Conservation (phyloP, 2,797 vertebrate genomes). For the Falco cherrug region DNA sequence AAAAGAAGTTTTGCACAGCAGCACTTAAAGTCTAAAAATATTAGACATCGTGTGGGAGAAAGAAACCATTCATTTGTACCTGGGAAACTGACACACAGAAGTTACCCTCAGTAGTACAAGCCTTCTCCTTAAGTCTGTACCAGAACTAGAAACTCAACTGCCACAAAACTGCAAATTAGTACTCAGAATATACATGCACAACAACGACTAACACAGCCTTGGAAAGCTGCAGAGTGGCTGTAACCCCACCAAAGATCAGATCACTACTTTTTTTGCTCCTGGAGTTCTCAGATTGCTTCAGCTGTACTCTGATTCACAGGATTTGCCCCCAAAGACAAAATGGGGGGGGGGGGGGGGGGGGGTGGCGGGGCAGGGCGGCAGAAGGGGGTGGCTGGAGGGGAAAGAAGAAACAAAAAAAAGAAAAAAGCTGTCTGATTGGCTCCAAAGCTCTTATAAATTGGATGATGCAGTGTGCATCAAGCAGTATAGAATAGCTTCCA, state of each 20-base stretch:
- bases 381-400: no score
- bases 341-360: not conserved
- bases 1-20: not conserved
- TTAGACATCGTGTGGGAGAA: not conserved
- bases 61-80: not conserved
- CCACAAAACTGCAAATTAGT: not conserved
- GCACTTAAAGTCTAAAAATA: not conserved
- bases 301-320: not conserved
- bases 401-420: not conserved
- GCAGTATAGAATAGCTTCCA: constrained; percentile 46
- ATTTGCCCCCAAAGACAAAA: constrained; percentile 10
- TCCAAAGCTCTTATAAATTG: constrained; percentile 26
- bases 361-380: no score
- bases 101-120: not conserved
- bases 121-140: not conserved
- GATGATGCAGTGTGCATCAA: constrained; percentile 19
- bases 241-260: not conserved
- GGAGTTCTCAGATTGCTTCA: not conserved
- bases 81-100: not conserved
- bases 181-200: not conserved
- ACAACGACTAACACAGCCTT: not conserved
- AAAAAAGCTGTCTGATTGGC: not conserved
- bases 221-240: not conserved
- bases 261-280: not conserved
- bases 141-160: not conserved